A percentile compares a stretch with the other conserved stretches of the same genome.
Conservation (phyloP, 2,888 invertebrate species). For the Cantharis flavilabris region DNA sequence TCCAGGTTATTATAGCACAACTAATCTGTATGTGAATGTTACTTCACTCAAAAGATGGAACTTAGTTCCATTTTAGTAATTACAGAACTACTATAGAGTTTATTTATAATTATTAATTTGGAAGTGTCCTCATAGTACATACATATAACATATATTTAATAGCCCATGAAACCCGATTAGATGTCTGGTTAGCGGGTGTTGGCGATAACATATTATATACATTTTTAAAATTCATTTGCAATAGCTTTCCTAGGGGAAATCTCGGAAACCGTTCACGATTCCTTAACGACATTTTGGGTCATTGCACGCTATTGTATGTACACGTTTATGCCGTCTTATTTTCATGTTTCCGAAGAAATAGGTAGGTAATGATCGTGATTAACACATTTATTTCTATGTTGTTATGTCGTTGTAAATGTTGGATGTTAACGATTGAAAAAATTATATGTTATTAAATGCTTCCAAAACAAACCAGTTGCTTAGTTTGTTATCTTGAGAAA, state of each 20-base stretch:
- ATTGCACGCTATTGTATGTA: background rate
- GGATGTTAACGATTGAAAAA: background rate
- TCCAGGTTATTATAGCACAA: too few relatives aligned
- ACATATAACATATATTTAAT: too few relatives aligned
- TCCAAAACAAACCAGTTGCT: background rate
- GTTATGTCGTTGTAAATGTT: background rate
- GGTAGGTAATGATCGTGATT: background rate
- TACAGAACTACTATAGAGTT: too few relatives aligned
- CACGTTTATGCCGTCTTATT: background rate
- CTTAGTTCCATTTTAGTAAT: too few relatives aligned
- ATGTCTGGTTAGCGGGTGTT: background rate
- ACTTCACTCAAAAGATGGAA: too few relatives aligned
- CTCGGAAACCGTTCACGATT: background rate
- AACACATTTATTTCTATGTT: background rate
- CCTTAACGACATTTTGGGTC: background rate
- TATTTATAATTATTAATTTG: too few relatives aligned
- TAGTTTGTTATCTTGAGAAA: background rate
- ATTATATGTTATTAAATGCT: background rate
- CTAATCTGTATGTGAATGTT: too few relatives aligned
- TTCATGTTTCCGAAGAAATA: background rate
- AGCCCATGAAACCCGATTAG: background rate
- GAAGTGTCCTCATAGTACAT: too few relatives aligned
- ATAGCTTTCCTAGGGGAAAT: background rate
- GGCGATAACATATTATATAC: background rate
- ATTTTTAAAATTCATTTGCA: background rate